phyloP scores from a whole-genome alignment of 2,888 invertebrate genomes.

The Eupithecia pulchellata region DNA sequence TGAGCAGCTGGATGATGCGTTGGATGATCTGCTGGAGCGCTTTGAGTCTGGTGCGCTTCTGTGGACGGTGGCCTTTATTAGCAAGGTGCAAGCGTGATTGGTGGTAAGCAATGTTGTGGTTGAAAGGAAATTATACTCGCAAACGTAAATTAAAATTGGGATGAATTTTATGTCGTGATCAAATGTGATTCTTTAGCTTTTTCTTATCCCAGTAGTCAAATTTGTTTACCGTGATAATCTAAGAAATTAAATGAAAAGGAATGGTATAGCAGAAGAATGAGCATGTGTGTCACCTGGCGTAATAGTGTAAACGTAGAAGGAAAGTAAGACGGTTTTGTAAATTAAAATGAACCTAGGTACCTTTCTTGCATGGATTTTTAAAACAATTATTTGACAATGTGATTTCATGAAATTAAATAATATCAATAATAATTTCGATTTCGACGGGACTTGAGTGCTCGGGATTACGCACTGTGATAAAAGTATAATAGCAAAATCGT shows the following conservation, averaged over 20 bases:
- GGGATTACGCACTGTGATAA: too few relatives aligned
- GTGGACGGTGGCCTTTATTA: slow-evolving; percentile 44
- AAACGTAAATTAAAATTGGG: background rate
- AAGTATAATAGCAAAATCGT: too few relatives aligned
- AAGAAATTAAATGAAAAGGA: background rate
- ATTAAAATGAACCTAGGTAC: background rate
- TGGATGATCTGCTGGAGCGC: slow-evolving; percentile 77
- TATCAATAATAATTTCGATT: too few relatives aligned
- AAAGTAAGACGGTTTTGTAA: background rate
- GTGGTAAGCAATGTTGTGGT: slow-evolving; percentile 6
- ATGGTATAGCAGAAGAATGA: background rate
- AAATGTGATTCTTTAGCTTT: background rate
- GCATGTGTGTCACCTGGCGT: background rate
- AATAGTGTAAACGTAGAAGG: background rate
- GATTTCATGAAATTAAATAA: too few relatives aligned
- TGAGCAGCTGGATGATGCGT: slow-evolving; percentile 77
- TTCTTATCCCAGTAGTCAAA: background rate
- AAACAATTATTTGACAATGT: background rate
- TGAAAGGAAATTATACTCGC: background rate
- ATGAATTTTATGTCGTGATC: background rate
- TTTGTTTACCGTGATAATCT: background rate
- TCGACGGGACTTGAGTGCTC: too few relatives aligned
- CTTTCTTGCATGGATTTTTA: background rate
- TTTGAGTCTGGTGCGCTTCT: slow-evolving; percentile 64
- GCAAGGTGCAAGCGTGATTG: slow-evolving; percentile 1